Conservation (phyloP, 2,888 invertebrate genomes). For the Drosophila maculinotata region DNA sequence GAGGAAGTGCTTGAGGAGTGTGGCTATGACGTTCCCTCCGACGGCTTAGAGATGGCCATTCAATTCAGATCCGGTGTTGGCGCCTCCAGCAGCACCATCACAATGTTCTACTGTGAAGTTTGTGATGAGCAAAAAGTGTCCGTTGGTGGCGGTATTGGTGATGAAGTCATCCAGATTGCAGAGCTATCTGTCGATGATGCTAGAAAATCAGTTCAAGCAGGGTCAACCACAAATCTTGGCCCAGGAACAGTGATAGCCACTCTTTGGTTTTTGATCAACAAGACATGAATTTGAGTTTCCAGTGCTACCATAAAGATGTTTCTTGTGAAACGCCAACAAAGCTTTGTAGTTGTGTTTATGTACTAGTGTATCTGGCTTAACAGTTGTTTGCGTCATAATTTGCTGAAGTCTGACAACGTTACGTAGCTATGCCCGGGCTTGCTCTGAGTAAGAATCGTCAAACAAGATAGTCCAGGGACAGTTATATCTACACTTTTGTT, state of each 20-base stretch:
- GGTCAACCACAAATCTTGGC: conserved; percentile 39
- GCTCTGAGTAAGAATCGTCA: no score
- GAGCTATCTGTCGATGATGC: conserved; percentile 59
- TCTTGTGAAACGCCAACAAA: conserved; percentile 33
- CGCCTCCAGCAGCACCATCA: conserved; percentile 33
- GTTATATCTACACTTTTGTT: no score
- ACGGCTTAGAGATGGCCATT: conserved; percentile 36
- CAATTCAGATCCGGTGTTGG: conserved; percentile 60
- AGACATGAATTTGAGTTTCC: conserved; percentile 25
- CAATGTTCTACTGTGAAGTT: conserved; percentile 63
- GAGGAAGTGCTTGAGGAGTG: conserved; percentile 96
- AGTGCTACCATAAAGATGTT: conserved; percentile 43
- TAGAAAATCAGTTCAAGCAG: conserved; percentile 31
- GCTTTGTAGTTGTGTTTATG: conserved; percentile 10
- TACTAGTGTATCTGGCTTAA: background rate
- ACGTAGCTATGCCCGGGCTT: no score
- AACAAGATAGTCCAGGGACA: no score
- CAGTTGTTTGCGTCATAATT: no score
- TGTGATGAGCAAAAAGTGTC: conserved; percentile 51
- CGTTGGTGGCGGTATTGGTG: conserved; percentile 47
- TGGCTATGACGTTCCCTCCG: conserved; percentile 84
- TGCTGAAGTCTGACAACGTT: no score
- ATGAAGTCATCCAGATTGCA: conserved; percentile 57
- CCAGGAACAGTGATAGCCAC: conserved; percentile 39
- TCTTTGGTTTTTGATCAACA: conserved; percentile 55